Conservation (phyloP, 2,888 invertebrate species). For the Chrysomela aeneicollis region DNA sequence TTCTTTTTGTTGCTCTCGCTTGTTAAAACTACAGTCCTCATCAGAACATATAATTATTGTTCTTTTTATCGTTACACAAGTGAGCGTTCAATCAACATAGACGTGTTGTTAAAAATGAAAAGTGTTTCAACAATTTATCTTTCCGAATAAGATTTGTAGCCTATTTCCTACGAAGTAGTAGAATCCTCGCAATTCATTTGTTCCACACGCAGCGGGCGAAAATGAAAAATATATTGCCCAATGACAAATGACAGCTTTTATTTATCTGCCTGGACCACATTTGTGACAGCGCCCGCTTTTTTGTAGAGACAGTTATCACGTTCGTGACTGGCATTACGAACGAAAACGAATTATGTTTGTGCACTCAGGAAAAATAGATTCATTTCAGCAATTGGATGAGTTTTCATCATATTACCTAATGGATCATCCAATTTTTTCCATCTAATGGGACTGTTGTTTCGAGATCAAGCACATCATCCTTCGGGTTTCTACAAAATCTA, state of each 20-base stretch:
- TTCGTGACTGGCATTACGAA: background rate
- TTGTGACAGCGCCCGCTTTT: background rate
- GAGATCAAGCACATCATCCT: too few relatives aligned
- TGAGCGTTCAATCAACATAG: too few relatives aligned
- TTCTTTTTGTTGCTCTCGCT: too few relatives aligned
- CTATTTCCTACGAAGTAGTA: background rate
- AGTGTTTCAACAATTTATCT: background rate
- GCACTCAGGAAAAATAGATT: background rate
- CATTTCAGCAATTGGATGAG: background rate
- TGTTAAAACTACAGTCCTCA: too few relatives aligned
- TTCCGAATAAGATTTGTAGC: background rate
- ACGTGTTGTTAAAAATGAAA: background rate
- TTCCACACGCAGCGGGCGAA: background rate
- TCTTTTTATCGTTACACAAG: too few relatives aligned
- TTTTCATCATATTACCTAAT: too few relatives aligned
- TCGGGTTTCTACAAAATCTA: too few relatives aligned
- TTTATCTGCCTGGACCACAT: background rate
- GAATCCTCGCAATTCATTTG: background rate
- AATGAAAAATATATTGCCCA: background rate
- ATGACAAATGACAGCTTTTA: background rate
- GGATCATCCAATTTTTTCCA: too few relatives aligned
- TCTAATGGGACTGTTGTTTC: too few relatives aligned
- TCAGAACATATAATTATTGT: too few relatives aligned
- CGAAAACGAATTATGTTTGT: background rate
- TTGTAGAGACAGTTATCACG: background rate